Evolutionary conservation across 1,140 invertebrate species (phyloP), one percentile per base, ranked within the genome.

Genomic region (Drosophila busckii): DNA sequence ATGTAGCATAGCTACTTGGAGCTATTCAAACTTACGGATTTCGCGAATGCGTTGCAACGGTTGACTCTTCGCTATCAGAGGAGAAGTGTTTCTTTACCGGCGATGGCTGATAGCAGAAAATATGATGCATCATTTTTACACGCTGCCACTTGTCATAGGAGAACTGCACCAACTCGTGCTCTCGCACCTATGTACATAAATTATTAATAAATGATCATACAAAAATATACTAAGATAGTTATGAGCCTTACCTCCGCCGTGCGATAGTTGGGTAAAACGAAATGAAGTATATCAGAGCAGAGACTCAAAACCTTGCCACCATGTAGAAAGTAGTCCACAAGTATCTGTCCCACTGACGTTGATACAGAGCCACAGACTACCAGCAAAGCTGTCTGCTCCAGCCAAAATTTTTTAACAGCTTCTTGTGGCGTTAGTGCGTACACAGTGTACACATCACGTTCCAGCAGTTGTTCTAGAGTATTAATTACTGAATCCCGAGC

Each of bases 41-140:
- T 84, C 87, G 89, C 5, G 50, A 59, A 49, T 80, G 62, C 70
- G 86, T 87, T 15, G 20, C 45, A 20, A 70, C 63, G 5, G 62
- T 46, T 0, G 86, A 84, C 50, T 87, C 86, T 52, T 93, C 92
- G 32, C 89, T 89, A 65, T 93, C 92, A 38, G 92, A 91, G 2
- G 93, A 93, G 82, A 95, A 95, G 58, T 93, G 92, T 62, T 93
- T 92, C 82, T 92, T 92, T 1, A 92, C 90, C 0, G 94, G 94
- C 1, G 94, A 95, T 0, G 93, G 93, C 71, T 95, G 93, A 84
- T 96, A 96, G 62, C 93, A 95, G 84, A 95, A 95, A 26, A 95
- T 93, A 59, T 96, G 94, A 87, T 96, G 94, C 88, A 96, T 92
- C 89, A 96, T 92, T 67, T 92, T 92, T 0, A 96, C 93, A 3